A percentile compares a stretch with the other conserved stretches of the same genome.
phyloP scores from a whole-genome alignment of 2,113 vertebrate species.

The Nibea coibor region DNA sequence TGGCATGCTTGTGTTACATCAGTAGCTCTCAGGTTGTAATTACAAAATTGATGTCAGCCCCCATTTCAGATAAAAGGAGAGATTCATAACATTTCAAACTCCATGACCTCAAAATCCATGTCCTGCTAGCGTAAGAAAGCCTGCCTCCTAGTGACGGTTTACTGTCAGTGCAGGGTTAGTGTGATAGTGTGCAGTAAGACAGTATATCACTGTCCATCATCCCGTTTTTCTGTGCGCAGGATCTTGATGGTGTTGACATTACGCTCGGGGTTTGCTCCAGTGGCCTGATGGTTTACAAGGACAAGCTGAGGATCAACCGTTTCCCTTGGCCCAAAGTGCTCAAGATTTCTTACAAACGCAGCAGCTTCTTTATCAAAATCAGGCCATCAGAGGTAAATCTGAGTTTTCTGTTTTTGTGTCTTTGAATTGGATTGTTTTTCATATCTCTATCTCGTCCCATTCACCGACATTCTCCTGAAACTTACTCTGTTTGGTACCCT shows the following conservation, averaged over 20 bases:
- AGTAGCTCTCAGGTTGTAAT: slow-evolving; percentile 57
- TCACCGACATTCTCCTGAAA: not conserved
- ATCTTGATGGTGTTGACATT: slow-evolving; percentile 94
- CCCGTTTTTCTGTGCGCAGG: slow-evolving; percentile 79
- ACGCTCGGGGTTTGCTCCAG: slow-evolving; percentile 95
- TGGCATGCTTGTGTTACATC: slow-evolving; percentile 33
- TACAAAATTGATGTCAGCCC: slow-evolving; percentile 59
- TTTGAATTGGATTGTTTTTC: not conserved
- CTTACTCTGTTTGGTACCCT: no score
- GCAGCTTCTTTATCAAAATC: slow-evolving; percentile 97
- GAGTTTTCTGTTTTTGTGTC: not conserved
- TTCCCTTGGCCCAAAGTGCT: slow-evolving; percentile 98
- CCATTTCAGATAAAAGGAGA: slow-evolving; percentile 24
- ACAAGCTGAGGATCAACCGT: slow-evolving; percentile 94
- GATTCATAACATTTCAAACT: slow-evolving; percentile 62
- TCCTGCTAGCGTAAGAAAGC: slow-evolving; percentile 6
- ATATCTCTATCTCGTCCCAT: not conserved
- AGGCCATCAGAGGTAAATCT: slow-evolving; percentile 90
- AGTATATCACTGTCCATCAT: not conserved
- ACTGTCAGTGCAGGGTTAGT: slow-evolving; percentile 24
- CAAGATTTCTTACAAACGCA: slow-evolving; percentile 97
- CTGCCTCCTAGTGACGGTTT: slow-evolving; percentile 65
- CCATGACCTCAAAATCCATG: slow-evolving; percentile 40
- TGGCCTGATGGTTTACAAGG: slow-evolving; percentile 96
- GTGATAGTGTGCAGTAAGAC: not conserved